Evolutionary conservation across 2,888 invertebrate genomes (phyloP).

Genomic region (Nasonovia ribisnigri): DNA sequence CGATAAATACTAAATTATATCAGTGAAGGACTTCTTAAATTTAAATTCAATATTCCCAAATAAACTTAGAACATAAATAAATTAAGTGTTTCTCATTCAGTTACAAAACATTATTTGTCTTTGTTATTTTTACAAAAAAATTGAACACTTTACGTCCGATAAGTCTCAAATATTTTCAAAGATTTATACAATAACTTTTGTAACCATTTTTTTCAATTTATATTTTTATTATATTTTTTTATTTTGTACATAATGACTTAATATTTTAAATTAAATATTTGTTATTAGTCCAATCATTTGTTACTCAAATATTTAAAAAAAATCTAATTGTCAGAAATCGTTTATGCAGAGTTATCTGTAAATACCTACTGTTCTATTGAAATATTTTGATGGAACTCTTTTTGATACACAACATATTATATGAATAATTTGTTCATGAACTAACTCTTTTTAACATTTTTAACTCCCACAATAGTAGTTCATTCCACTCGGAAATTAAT

Average conservation of each 20-base stretch:
- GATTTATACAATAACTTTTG: background rate
- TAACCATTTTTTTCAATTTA: background rate
- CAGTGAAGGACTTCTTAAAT: background rate
- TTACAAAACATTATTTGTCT: conserved; percentile 18
- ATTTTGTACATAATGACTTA: too few species aligned
- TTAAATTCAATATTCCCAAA: background rate
- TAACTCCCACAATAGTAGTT: background rate
- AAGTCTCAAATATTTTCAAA: background rate
- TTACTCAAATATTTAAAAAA: background rate
- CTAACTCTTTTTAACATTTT: background rate
- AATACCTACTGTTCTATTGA: background rate
- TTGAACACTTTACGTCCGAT: background rate
- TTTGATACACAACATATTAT: background rate
- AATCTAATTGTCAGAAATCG: background rate
- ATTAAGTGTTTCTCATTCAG: background rate
- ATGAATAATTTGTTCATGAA: background rate
- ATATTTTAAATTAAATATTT: too few species aligned
- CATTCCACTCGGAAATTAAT: background rate
- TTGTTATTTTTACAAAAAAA: background rate
- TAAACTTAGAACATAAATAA: background rate
- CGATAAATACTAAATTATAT: background rate
- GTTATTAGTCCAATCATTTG: too few species aligned
- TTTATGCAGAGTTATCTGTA: background rate
- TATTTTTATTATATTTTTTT: background rate
- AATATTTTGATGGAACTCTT: background rate